Evolutionary conservation across 1,140 invertebrate species (phyloP), one percentile per base, ranked within the genome.

Genomic region (Chironomus tepperi): DNA sequence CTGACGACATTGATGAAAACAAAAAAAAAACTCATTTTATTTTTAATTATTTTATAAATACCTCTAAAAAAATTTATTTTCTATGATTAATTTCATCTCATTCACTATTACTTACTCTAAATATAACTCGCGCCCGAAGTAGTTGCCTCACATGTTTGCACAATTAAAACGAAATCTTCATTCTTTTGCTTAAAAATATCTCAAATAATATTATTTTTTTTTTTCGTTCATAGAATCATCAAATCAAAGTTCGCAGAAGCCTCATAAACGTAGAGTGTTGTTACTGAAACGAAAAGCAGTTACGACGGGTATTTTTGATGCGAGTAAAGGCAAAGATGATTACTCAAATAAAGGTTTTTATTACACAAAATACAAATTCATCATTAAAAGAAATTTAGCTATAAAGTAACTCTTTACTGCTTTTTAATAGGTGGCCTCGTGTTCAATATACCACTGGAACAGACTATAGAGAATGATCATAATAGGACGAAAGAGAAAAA

Each of bases 261-360:
- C 89, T 12, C 73, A 77, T 0, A 94, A 94, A 81, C 85, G 91
- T 76, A 84, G 89, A 76, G 87, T 91, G 0, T 89, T 92, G 81
- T 83, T 93, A 65, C 81, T 94, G 16, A 94, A 94, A 82, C 87
- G 91, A 80, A 94, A 93, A 82, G 91, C 93, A 0, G 84, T 93
- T 2, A 94, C 93, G 18, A 94, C 92, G 0, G 88, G 92, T 15
- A 91, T 94, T 81, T 93, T 94, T 79, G 92, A 94, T 79, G 88
- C 90, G 77, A 87, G 85, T 70, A 87, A 86, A 76, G 77, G 84
- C 42, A 89, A 89, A 78, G 86, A 91, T 77, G 86, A 85, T 2
- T 88, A 90, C n/a, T 88, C 90, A 79, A 89, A 87, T 75, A 92
- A 92, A 84, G 87, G 88, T 88, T 77, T 79, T 64, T 73, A 75